Conservation (phyloP, 1,140 invertebrate genomes). For the Papilio machaon region DNA sequence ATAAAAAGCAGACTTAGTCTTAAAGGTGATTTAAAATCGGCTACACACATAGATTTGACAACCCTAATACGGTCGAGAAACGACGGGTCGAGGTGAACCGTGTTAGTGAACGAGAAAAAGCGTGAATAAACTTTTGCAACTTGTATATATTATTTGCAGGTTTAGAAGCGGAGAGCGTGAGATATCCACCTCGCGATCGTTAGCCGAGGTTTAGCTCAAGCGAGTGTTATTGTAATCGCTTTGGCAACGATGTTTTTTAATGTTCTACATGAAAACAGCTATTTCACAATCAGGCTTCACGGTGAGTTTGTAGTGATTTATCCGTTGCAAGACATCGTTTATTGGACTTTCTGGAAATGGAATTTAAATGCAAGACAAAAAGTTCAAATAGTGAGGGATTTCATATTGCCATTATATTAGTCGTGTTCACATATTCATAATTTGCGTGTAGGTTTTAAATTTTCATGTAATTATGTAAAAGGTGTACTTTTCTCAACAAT, state of each 20-base stretch:
- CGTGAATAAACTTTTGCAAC: slow-evolving; percentile 33
- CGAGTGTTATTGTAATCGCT: slow-evolving; percentile 1
- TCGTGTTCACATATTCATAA: no score
- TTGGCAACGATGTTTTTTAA: background rate
- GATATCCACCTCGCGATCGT: background rate
- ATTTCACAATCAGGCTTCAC: background rate
- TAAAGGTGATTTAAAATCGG: no score
- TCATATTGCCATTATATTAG: no score
- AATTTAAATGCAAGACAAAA: background rate
- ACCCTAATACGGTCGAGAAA: slow-evolving; percentile 24
- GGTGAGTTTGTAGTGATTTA: background rate
- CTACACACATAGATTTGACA: slow-evolving; percentile 18
- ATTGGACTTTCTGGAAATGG: background rate
- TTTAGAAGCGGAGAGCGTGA: slow-evolving; percentile 11
- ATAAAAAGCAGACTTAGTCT: background rate
- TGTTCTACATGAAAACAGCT: background rate
- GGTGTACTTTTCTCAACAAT: slow-evolving; percentile 1
- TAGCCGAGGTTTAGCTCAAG: background rate
- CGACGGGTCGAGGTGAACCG: slow-evolving; percentile 37
- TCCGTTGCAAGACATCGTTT: no score
- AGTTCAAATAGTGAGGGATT: no score
- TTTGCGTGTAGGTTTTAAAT: no score
- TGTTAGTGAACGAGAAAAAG: slow-evolving; percentile 36
- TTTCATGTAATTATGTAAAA: background rate
- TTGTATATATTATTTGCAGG: slow-evolving; percentile 22